Conservation (phyloP, 2,888 invertebrate genomes). For the Metellina segmentata region DNA sequence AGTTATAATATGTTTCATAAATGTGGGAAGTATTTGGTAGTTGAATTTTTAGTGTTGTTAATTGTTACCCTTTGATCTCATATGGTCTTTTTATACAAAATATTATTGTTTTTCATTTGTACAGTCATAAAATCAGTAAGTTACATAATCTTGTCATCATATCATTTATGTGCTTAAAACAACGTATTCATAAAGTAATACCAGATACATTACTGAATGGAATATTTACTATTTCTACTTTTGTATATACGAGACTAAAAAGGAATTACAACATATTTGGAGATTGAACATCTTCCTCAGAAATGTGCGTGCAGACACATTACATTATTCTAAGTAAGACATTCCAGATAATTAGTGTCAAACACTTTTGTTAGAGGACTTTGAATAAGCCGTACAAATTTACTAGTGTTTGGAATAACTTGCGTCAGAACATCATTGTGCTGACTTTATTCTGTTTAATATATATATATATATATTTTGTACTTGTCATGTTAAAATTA, state of each 20-base stretch:
- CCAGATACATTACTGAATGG: slow-evolving; percentile 22
- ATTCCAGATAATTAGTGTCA: slow-evolving; percentile 44
- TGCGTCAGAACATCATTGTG: slow-evolving; percentile 15
- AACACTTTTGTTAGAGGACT: slow-evolving; percentile 27
- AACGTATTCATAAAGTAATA: slow-evolving; percentile 36
- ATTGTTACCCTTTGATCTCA: slow-evolving; percentile 57
- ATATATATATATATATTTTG: slow-evolving; percentile 26
- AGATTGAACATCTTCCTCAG: slow-evolving; percentile 21
- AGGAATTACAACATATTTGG: slow-evolving; percentile 29
- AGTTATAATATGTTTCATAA: slow-evolving; percentile 43
- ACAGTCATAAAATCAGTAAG: slow-evolving; percentile 53
- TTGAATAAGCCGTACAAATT: slow-evolving; percentile 3
- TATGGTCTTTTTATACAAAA: slow-evolving; percentile 43
- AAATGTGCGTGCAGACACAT: slow-evolving; percentile 34
- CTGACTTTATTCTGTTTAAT: slow-evolving; percentile 28
- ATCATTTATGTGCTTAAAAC: slow-evolving; percentile 47
- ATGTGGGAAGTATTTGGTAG: slow-evolving; percentile 28
- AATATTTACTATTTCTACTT: slow-evolving; percentile 50
- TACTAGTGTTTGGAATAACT: slow-evolving; percentile 32
- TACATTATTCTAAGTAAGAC: slow-evolving; percentile 43
- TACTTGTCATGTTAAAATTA: slow-evolving; percentile 42
- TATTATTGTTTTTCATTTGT: slow-evolving; percentile 52
- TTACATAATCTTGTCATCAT: slow-evolving; percentile 37
- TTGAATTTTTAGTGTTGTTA: slow-evolving; percentile 34
- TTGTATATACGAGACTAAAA: slow-evolving; percentile 33